Evolutionary conservation across 2,888 invertebrate species (phyloP).

Genomic region (Chymomyza caudatula): DNA sequence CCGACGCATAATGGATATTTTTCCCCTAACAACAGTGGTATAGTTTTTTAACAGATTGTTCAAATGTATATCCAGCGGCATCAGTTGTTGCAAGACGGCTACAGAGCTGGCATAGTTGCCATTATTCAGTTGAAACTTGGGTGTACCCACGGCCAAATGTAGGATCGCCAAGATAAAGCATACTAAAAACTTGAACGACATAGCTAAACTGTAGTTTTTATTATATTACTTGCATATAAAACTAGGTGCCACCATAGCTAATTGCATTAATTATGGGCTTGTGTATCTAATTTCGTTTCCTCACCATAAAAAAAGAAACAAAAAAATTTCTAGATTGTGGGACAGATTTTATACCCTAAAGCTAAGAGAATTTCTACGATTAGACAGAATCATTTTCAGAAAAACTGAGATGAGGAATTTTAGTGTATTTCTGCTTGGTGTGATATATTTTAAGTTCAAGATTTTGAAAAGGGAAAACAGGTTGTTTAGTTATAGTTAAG

Average conservation of each 20-base stretch:
- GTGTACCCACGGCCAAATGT: not conserved
- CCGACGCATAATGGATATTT: constrained; percentile 34
- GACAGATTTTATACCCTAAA: no score
- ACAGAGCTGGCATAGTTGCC: constrained; percentile 20
- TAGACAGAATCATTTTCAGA: no score
- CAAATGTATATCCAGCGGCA: constrained; percentile 22
- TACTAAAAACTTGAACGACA: not conserved
- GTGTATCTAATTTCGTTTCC: no score
- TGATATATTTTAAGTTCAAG: no score
- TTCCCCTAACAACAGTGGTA: constrained; percentile 27
- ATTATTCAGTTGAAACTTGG: not conserved
- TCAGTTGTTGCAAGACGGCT: constrained; percentile 26
- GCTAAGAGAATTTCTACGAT: no score
- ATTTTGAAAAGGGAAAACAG: no score
- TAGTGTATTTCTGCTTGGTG: no score
- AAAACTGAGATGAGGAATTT: no score
- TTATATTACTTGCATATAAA: not conserved
- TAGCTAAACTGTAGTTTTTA: not conserved
- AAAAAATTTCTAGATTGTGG: no score
- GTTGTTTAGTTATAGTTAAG: no score
- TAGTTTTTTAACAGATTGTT: constrained; percentile 32
- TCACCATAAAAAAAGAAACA: no score
- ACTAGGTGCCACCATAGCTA: not conserved
- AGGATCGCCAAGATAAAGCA: not conserved
- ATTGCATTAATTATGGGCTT: not conserved